phyloP scores from a whole-genome alignment of 2,888 invertebrate genomes.

The Clistopyga incitator region DNA sequence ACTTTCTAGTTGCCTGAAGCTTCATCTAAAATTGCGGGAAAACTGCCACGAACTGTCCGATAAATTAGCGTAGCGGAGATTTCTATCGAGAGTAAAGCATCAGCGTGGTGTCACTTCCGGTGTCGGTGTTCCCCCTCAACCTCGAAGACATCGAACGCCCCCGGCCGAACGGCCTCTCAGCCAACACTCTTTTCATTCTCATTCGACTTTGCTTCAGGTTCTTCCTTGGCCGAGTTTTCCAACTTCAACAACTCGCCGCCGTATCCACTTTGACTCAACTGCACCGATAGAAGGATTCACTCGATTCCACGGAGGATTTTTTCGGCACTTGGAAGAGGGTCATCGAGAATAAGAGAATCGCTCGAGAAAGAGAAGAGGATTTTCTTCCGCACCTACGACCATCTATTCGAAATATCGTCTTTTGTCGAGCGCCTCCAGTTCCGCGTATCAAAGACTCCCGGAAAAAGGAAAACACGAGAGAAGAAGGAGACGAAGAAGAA shows the following conservation, averaged over 20 bases:
- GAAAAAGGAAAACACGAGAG: background rate
- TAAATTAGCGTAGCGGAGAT: constrained; percentile 37
- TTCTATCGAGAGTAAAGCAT: constrained; percentile 7
- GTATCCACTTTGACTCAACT: constrained; percentile 2
- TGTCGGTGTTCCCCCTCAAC: constrained; percentile 1
- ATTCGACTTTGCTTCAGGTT: constrained; percentile 6
- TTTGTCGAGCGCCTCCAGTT: background rate
- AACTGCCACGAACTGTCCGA: constrained; percentile 43
- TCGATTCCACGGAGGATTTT: constrained; percentile 5
- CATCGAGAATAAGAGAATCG: background rate
- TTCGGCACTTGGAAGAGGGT: background rate
- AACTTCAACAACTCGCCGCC: background rate
- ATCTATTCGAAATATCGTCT: background rate
- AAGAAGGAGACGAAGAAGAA: background rate
- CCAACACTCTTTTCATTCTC: background rate
- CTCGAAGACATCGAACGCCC: constrained; percentile 4
- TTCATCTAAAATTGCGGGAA: background rate
- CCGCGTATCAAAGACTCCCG: background rate
- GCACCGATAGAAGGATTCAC: background rate
- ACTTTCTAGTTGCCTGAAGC: background rate
- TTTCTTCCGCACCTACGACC: background rate
- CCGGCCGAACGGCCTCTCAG: background rate
- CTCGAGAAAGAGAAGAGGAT: background rate
- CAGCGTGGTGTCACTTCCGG: constrained; percentile 22
- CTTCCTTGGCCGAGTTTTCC: constrained; percentile 9